A percentile compares a stretch with the other conserved stretches of the same genome.
Conservation (phyloP, 2,797 vertebrate genomes). For the Poecilia picta region DNA sequence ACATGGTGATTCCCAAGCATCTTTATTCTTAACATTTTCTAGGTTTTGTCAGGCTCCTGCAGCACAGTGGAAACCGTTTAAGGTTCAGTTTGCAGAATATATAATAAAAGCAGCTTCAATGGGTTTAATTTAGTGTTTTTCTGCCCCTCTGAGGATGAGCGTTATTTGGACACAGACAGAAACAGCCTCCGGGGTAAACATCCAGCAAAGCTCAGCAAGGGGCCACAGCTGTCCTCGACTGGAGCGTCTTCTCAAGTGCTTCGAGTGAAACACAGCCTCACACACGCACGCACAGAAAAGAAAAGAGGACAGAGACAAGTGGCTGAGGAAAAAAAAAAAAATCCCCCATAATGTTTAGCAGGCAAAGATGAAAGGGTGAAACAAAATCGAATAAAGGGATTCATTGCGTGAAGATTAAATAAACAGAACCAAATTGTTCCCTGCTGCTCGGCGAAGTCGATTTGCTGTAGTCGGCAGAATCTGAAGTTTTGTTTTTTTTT, state of each 20-base stretch:
- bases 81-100: not conserved
- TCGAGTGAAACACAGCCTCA: slow-evolving; percentile 11
- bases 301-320: slow-evolving; percentile 33
- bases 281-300: slow-evolving; percentile 1
- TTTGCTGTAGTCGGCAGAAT: slow-evolving; percentile 11
- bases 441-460: slow-evolving; percentile 38
- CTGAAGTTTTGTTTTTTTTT: not conserved
- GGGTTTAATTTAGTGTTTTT: slow-evolving; percentile 1
- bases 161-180: slow-evolving; percentile 36
- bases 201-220: slow-evolving; percentile 43
- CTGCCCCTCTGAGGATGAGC: slow-evolving; percentile 21
- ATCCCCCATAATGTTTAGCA: slow-evolving; percentile 45
- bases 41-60: not conserved
- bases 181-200: slow-evolving; percentile 68
- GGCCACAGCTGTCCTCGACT: slow-evolving; percentile 63
- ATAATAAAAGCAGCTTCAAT: slow-evolving; percentile 9
- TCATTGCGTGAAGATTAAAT: slow-evolving; percentile 9
- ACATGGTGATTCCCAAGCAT: not conserved
- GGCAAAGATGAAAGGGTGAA: slow-evolving; percentile 46
- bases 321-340: slow-evolving; percentile 20
- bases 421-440: slow-evolving; percentile 30
- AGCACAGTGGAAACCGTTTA: not conserved
- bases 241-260: slow-evolving; percentile 40
- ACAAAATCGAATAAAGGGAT: slow-evolving; percentile 10
- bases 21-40: not conserved